A percentile compares a stretch with the other conserved stretches of the same genome.
phyloP scores from a whole-genome alignment of 2,113 vertebrate species.

The Rhabdomys dilectus region DNA sequence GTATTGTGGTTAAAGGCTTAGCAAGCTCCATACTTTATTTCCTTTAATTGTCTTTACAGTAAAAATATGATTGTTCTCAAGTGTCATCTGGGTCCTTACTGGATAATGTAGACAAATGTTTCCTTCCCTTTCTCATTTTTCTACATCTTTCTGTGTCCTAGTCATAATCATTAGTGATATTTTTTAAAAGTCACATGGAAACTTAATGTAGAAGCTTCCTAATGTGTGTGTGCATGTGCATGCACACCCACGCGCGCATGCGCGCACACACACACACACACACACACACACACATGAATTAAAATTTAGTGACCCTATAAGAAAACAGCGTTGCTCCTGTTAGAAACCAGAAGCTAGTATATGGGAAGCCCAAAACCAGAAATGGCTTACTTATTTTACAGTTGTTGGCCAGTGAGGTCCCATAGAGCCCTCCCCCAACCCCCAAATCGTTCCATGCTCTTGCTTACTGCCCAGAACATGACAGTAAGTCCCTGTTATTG shows the following conservation, averaged over 20 bases:
- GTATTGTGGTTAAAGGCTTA: conserved; percentile 10
- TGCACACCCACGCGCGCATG: no score
- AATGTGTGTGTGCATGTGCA: rapidly evolving
- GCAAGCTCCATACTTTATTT: conserved; percentile 67
- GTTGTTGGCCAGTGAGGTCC: not conserved
- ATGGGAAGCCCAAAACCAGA: not conserved
- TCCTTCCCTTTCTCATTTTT: conserved; percentile 17
- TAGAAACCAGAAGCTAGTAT: not conserved
- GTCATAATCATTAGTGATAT: not conserved
- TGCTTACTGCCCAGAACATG: not conserved
- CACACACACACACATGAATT: not conserved
- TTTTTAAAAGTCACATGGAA: not conserved
- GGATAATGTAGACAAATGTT: not conserved
- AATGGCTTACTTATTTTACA: not conserved
- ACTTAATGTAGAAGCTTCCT: not conserved
- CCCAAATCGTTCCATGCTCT: not conserved
- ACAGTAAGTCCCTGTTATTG: not conserved
- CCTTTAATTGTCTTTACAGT: conserved; percentile 78
- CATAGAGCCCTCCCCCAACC: not conserved
- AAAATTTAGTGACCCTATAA: not conserved
- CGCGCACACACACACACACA: not conserved
- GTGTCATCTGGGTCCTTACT: not conserved
- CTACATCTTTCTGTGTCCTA: not conserved
- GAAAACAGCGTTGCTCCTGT: not conserved
- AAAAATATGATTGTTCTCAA: conserved; percentile 66